Evolutionary conservation across 2,797 vertebrate species (phyloP), one percentile per base, ranked within the genome.

Genomic region (Synanceia verrucosa): DNA sequence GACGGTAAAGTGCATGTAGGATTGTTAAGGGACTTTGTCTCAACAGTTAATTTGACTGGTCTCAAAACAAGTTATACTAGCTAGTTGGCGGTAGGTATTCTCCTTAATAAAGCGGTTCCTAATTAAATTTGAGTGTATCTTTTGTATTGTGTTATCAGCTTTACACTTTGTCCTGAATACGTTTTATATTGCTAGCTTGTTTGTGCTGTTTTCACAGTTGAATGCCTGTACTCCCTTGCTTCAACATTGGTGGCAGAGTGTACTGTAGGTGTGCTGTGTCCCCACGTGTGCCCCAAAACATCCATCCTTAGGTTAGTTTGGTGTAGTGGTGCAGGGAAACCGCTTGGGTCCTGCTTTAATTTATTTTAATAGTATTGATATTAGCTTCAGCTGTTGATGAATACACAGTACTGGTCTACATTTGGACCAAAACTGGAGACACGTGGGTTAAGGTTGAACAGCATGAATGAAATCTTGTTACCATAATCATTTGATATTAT

Each of bases 281-380:
- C 37, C 50, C 56, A 55, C 57, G n/a, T 67, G 52, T 47, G 14
- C 23, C 53, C 39, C 6, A 31, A 44, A 9, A 55, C 28, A 29
- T 41, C 12, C 36, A 16, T 44, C 31, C 6, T 21, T 12, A 26
- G 43, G 29, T 7, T 41, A 12, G 21, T 13, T 34, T n/a, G 6
- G n/a, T 21, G 2, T 9, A 29, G 21, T 19, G 8, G 18, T 6
- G 37, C 19, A 26, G 21, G 21, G 5, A 21, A 19, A 13, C 43
- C 2, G 43, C 1, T 19, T 57, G 6, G 14, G n/a, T 19, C n/a
- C n/a, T n/a, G n/a, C n/a, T n/a, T 28, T 21, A n/a, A 13, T 33
- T 39, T 41, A 2, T 2, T 31, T 2, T 19, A 5, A 19, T 23
- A 29, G 19, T 3, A 2, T 31, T 29, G 8, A 36, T 33, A 13